Evolutionary conservation across 35 echinoderm and acorn worm genomes (phyloP).

Genomic region (Anneissia japonica): DNA sequence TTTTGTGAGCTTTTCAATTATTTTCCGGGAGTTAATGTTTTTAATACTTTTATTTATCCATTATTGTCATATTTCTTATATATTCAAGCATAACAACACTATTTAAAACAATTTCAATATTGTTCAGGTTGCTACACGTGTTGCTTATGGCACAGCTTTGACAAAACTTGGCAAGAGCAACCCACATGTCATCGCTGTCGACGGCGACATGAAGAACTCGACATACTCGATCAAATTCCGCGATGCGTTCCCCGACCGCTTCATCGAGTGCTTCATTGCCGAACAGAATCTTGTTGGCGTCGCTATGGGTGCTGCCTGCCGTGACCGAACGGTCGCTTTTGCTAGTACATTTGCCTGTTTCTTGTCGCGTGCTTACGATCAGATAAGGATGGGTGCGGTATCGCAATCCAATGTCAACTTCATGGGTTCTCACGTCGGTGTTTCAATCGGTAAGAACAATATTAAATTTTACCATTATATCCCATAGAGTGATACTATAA

Average conservation of each 20-base stretch:
- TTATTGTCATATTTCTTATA: too few relatives aligned
- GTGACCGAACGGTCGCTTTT: slow-evolving; percentile 79
- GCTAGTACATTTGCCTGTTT: slow-evolving; percentile 92
- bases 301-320: slow-evolving; percentile 70
- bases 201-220: slow-evolving; percentile 98
- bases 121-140: slow-evolving; percentile 79
- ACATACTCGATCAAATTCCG: slow-evolving; percentile 73
- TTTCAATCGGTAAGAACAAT: slow-evolving; percentile 81
- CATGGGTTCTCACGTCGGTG: slow-evolving; percentile 83
- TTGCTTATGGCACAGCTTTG: slow-evolving; percentile 86
- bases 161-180: slow-evolving; percentile 61
- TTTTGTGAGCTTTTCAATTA: too few relatives aligned
- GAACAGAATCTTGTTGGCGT: slow-evolving; percentile 95
- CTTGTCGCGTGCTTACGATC: slow-evolving; percentile 76
- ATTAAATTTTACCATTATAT: neutral
- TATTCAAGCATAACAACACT: too few relatives aligned
- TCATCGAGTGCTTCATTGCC: slow-evolving; percentile 95
- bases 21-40: too few relatives aligned
- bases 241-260: slow-evolving; percentile 68
- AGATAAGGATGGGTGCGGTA: slow-evolving; percentile 96
- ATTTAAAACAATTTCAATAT: too few relatives aligned
- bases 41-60: too few relatives aligned
- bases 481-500: neutral
- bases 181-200: slow-evolving; percentile 56
- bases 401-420: slow-evolving; percentile 98